Percentiles rank a stretch among this genome's conserved stretches.
phyloP scores from a whole-genome alignment of 2,888 invertebrate species.

The Onchidella celtica region DNA sequence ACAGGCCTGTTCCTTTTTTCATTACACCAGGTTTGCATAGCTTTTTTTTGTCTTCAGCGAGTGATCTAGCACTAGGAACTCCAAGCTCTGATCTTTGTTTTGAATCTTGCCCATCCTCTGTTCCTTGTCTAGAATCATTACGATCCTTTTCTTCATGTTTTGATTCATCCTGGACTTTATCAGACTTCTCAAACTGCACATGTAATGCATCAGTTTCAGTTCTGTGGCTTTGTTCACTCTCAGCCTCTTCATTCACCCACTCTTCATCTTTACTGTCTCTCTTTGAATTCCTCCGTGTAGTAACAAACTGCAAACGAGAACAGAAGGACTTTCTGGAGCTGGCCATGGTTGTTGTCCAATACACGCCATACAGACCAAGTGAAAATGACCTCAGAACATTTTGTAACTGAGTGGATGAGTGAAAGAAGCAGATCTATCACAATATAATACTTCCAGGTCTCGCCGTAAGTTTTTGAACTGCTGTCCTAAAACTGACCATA shows the following conservation, averaged over 20 bases:
- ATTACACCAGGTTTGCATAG: not conserved
- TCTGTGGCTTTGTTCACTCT: not conserved
- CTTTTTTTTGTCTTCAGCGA: not conserved
- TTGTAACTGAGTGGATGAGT: not conserved
- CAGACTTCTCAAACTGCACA: not conserved
- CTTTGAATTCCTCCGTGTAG: not conserved
- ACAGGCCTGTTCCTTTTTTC: not conserved
- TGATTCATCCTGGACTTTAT: not conserved
- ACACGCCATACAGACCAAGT: slow-evolving; percentile 5
- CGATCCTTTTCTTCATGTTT: not conserved
- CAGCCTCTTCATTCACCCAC: not conserved
- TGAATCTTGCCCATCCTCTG: not conserved
- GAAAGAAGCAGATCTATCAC: not conserved
- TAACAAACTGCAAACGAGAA: slow-evolving; percentile 26
- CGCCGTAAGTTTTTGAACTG: not conserved
- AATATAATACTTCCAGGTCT: not conserved
- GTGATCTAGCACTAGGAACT: not conserved
- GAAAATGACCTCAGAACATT: too few relatives aligned
- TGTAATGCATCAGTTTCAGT: not conserved
- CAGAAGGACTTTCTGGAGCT: slow-evolving; percentile 24
- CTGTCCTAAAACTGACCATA: too few relatives aligned
- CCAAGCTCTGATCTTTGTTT: not conserved
- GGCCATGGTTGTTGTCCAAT: not conserved
- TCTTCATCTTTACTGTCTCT: slow-evolving; percentile 7
- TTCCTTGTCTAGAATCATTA: not conserved